Evolutionary conservation across 2,113 vertebrate species (phyloP).

Genomic region (Oryzias melastigma): DNA sequence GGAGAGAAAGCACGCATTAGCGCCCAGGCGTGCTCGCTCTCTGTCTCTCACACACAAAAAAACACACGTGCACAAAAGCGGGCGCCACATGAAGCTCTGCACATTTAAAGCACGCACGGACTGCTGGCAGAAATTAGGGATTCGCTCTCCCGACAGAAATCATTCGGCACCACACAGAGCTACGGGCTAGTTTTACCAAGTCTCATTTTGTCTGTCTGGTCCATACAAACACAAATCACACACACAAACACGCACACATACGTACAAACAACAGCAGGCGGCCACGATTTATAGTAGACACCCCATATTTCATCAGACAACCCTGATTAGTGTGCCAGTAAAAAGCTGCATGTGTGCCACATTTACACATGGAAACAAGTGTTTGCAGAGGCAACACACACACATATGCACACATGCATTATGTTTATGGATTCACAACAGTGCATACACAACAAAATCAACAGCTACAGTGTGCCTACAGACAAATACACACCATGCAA

Average conservation of each 20-base stretch:
- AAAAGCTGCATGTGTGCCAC: slow-evolving; percentile 45
- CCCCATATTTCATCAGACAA: slow-evolving; percentile 56
- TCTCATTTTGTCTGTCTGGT: slow-evolving; percentile 38
- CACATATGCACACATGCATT: slow-evolving; percentile 11
- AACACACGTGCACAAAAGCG: slow-evolving; percentile 8
- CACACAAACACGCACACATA: slow-evolving; percentile 11
- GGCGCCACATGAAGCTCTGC: not conserved
- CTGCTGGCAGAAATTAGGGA: slow-evolving; percentile 50
- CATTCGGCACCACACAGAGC: slow-evolving; percentile 46
- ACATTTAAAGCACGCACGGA: slow-evolving; percentile 5
- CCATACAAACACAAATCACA: slow-evolving; percentile 29
- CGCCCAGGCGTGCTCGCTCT: slow-evolving; percentile 7
- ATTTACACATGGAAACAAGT: slow-evolving; percentile 8
- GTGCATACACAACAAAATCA: slow-evolving; percentile 49
- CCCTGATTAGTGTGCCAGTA: slow-evolving; percentile 60
- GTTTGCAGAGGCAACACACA: slow-evolving; percentile 33
- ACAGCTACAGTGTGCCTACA: slow-evolving; percentile 28
- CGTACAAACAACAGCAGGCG: slow-evolving; percentile 31
- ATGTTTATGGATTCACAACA: slow-evolving; percentile 18
- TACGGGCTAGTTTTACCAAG: slow-evolving; percentile 41
- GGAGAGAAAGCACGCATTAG: slow-evolving; percentile 43
- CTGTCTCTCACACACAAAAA: slow-evolving; percentile 11
- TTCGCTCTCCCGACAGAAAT: slow-evolving; percentile 56
- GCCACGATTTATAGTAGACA: slow-evolving; percentile 56
- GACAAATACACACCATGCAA: slow-evolving; percentile 30